Evolutionary conservation across 2,113 vertebrate species (phyloP).

Genomic region (Cinclus cinclus): DNA sequence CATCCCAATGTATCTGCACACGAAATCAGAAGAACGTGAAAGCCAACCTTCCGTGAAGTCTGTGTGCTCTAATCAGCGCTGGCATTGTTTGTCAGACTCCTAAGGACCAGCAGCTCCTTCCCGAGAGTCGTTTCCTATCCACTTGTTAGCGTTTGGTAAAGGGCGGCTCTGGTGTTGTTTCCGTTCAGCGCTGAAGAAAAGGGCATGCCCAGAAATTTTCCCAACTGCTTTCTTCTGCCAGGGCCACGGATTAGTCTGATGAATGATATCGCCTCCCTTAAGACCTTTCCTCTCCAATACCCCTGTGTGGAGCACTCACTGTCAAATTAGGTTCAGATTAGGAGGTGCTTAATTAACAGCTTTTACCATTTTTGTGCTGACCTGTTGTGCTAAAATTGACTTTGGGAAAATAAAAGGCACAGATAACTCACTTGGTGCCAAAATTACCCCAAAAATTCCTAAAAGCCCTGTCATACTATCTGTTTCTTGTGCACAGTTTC

Average conservation of each 20-base stretch:
- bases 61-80: rapidly evolving
- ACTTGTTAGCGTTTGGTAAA: not conserved
- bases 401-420: not conserved
- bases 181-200: not conserved
- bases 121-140: not conserved
- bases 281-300: not conserved
- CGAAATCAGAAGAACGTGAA: not conserved
- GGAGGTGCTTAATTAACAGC: not conserved
- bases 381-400: not conserved
- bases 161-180: not conserved
- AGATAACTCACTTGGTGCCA: not conserved
- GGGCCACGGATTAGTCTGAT: not conserved
- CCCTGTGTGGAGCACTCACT: not conserved
- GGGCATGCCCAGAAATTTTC: not conserved
- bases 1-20: rapidly evolving
- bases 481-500: not conserved
- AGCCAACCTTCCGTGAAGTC: rapidly evolving
- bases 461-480: not conserved
- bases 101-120: not conserved
- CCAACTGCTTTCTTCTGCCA: not conserved
- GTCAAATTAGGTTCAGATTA: not conserved
- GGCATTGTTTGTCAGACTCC: not conserved
- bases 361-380: not conserved
- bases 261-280: not conserved
- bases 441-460: not conserved